Conservation (phyloP, 2,797 vertebrate species). For the Pipistrellus pipistrellus region DNA sequence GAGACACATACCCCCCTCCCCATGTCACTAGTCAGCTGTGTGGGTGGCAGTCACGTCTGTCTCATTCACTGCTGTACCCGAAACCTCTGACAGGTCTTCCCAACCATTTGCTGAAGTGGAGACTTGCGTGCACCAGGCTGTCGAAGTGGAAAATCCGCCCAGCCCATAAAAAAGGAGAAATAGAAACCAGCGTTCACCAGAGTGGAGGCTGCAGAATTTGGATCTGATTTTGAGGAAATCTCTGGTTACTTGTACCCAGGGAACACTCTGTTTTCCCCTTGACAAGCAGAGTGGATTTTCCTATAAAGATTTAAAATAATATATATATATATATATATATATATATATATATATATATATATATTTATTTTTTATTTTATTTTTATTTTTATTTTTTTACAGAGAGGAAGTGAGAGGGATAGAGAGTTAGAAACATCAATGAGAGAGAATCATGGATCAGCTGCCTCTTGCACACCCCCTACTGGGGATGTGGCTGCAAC, state of each 20-base stretch:
- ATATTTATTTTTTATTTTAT: too few species aligned
- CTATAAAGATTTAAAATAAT: background rate
- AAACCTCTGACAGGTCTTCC: background rate
- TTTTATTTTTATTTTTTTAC: too few species aligned
- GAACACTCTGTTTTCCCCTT: background rate
- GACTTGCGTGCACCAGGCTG: constrained; percentile 19
- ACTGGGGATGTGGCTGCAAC: too few species aligned
- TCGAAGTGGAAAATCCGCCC: background rate
- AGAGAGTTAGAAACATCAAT: too few species aligned
- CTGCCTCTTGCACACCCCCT: too few species aligned
- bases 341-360: too few species aligned
- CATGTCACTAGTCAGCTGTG: background rate
- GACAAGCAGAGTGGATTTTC: background rate
- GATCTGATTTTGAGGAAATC: constrained; percentile 46
- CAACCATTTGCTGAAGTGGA: background rate
- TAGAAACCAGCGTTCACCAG: constrained; percentile 42
- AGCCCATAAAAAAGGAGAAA: constrained; percentile 8
- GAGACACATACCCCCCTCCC: background rate
- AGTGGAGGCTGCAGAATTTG: constrained; percentile 24
- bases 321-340: too few species aligned
- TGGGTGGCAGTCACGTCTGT: background rate
- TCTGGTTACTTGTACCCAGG: background rate
- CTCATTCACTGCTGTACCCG: background rate
- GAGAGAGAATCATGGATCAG: too few species aligned
- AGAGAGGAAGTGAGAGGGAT: too few species aligned